A percentile compares a stretch with the other conserved stretches of the same genome.
phyloP scores from a whole-genome alignment of 1,140 invertebrate genomes.

The Drosophila paulistorum region DNA sequence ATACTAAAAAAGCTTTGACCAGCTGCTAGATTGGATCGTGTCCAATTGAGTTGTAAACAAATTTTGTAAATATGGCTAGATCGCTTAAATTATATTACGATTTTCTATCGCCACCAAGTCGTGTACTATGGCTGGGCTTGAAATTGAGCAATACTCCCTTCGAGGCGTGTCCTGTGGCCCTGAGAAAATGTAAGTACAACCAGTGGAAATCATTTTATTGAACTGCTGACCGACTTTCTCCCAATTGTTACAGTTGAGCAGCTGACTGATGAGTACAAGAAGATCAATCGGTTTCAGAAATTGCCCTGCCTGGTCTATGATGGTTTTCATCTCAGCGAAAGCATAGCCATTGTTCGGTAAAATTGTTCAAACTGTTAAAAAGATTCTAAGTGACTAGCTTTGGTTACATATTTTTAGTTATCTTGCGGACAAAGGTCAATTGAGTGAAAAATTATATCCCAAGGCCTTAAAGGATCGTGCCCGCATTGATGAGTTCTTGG shows the following conservation, averaged over 20 bases:
- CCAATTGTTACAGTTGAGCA: constrained; percentile 87
- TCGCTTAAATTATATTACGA: constrained; percentile 88
- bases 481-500: constrained; percentile 91
- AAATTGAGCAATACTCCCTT: constrained; percentile 87
- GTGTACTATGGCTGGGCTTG: constrained; percentile 89
- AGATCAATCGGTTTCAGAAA: constrained; percentile 90
- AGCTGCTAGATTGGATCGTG: constrained; percentile 27
- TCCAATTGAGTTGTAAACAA: background rate
- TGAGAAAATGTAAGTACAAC: constrained; percentile 85
- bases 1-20: constrained; percentile 19
- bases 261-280: constrained; percentile 86
- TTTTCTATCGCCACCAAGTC: constrained; percentile 89
- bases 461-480: constrained; percentile 87
- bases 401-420: constrained; percentile 45
- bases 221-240: background rate
- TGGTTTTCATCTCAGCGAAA: constrained; percentile 91
- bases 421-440: constrained; percentile 63
- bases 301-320: constrained; percentile 91
- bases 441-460: constrained; percentile 89
- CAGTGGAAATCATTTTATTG: constrained; percentile 50
- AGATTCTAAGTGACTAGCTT: background rate
- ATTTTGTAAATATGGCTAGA: constrained; percentile 59
- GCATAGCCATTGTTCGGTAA: constrained; percentile 86
- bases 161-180: constrained; percentile 85
- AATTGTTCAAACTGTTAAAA: background rate